A percentile compares a stretch with the other conserved stretches of the same genome.
These are phyloP conservation scores for Noctua fimbriata DNA, from an alignment of 2,888 invertebrate species.

Conservation along the genomic window DNA sequence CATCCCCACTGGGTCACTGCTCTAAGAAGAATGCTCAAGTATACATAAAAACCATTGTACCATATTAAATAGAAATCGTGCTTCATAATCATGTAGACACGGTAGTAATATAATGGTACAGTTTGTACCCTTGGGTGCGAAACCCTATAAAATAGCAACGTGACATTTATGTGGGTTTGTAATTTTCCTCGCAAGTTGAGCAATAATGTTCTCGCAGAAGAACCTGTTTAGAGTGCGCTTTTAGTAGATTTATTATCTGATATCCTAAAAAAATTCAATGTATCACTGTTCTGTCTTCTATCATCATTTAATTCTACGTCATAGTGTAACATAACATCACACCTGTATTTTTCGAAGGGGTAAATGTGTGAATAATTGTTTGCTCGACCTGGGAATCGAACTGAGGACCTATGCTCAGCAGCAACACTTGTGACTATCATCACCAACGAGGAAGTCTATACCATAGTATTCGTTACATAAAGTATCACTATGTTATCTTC, in stretches of 20 bases:
- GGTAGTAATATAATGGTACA: slow-evolving; percentile 1
- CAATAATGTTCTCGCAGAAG: neutral
- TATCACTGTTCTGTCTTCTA: neutral
- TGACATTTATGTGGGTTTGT: slow-evolving; percentile 51
- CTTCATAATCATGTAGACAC: slow-evolving; percentile 3
- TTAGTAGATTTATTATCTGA: neutral
- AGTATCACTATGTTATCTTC: neutral
- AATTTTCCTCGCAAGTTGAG: slow-evolving; percentile 29
- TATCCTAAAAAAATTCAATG: neutral
- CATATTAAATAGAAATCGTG: neutral
- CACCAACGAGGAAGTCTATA: neutral
- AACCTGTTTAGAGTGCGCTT: neutral
- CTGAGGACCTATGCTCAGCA: neutral
- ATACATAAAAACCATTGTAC: neutral
- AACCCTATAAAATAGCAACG: slow-evolving; percentile 40
- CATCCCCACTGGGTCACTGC: neutral
- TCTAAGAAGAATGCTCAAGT: neutral
- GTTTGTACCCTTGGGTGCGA: slow-evolving; percentile 25
- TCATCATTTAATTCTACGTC: neutral
- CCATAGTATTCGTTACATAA: neutral
- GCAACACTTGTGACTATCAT: neutral
- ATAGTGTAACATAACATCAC: neutral
- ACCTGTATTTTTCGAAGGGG: neutral
- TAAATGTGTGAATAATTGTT: neutral
- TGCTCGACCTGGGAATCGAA: neutral